phyloP scores from a whole-genome alignment of 2,113 vertebrate genomes.

The Thymallus thymallus region DNA sequence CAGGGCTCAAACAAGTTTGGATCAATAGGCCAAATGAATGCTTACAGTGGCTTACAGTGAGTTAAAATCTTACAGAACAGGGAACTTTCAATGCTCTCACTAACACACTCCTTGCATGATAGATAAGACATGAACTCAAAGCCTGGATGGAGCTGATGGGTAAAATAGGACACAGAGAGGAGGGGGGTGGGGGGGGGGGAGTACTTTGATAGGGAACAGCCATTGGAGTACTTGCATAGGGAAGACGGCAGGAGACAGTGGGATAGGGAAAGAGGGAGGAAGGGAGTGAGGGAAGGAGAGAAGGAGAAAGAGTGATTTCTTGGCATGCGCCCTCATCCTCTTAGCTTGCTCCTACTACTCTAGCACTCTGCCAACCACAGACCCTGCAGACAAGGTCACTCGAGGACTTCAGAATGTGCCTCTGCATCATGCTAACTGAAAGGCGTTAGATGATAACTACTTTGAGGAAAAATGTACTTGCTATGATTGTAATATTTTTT shows the following conservation, averaged over 20 bases:
- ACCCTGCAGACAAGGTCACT: constrained; percentile 54
- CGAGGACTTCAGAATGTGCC: constrained; percentile 46
- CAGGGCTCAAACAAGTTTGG: constrained; percentile 31
- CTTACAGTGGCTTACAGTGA: constrained; percentile 36
- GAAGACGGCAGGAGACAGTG: constrained; percentile 54
- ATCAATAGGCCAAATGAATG: constrained; percentile 57
- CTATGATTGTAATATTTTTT: too few relatives aligned
- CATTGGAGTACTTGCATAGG: constrained; percentile 55
- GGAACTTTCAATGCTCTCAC: constrained; percentile 25
- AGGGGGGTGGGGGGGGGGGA: too few relatives aligned
- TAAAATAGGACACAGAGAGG: constrained; percentile 15
- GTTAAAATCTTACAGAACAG: constrained; percentile 39
- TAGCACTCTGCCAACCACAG: constrained; percentile 42
- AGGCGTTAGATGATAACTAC: not conserved
- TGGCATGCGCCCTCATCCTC: constrained; percentile 43
- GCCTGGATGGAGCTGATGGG: constrained; percentile 3
- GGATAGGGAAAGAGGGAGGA: constrained; percentile 43
- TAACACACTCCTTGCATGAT: constrained; percentile 1
- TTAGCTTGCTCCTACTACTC: constrained; percentile 45
- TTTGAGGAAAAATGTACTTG: too few relatives aligned
- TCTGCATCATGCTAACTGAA: constrained; percentile 28
- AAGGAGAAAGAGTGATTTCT: constrained; percentile 23
- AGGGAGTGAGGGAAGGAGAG: not conserved
- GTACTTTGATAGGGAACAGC: too few relatives aligned
- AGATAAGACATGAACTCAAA: constrained; percentile 18